These are phyloP conservation scores for Paracyclopina nana DNA, from an alignment of 1,140 invertebrate species.

Conservation along the genomic window DNA sequence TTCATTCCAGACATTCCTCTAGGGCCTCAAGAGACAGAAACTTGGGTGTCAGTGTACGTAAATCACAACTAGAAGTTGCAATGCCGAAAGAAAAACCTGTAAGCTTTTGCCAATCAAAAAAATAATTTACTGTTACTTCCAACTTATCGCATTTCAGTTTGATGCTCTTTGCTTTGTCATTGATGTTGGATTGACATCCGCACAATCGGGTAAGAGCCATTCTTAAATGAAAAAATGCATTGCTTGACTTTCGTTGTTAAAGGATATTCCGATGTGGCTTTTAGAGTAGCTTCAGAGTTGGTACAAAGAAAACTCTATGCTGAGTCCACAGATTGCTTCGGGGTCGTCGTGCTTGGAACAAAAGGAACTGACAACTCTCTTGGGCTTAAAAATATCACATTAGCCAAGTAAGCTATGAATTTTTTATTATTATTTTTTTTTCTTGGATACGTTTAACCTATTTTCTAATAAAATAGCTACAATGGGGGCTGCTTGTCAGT, in stretches of 20 bases:
- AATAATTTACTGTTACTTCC: no score
- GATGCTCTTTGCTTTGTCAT: conserved; percentile 7
- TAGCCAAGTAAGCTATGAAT: no score
- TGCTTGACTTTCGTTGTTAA: no score
- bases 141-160: neutral
- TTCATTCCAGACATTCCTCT: no score
- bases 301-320: neutral
- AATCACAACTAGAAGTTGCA: no score
- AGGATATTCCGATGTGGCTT: neutral
- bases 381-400: neutral
- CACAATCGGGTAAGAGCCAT: no score
- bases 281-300: neutral
- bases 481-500: neutral
- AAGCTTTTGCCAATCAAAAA: no score
- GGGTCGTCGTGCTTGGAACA: conserved; percentile 1
- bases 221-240: no score
- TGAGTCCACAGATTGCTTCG: conserved; percentile 9
- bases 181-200: conserved; percentile 2
- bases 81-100: no score
- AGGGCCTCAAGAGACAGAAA: no score
- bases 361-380: neutral
- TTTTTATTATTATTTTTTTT: neutral
- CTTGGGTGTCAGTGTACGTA: no score
- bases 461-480: neutral
- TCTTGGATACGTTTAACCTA: neutral